phyloP scores from a whole-genome alignment of 2,113 vertebrate species.

The Entosphenus tridentatus region DNA sequence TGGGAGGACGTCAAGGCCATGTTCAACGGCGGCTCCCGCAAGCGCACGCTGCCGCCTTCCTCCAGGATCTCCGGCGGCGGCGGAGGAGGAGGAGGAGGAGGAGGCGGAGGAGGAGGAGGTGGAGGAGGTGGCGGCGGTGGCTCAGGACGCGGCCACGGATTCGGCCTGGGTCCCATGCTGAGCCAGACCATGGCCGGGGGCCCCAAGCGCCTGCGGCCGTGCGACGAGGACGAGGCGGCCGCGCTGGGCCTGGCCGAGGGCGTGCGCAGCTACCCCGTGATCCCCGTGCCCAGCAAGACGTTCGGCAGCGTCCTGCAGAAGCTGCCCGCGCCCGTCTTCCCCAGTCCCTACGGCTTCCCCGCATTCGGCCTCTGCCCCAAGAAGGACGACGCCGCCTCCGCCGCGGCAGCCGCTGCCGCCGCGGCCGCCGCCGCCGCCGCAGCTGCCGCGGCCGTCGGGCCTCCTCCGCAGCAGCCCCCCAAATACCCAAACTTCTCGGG shows the following conservation, averaged over 20 bases:
- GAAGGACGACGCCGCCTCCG: constrained; percentile 35
- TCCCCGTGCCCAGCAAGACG: constrained; percentile 76
- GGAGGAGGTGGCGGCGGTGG: background rate
- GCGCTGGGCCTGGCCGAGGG: constrained; percentile 21
- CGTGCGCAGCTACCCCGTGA: constrained; percentile 60
- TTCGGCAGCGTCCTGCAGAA: constrained; percentile 55
- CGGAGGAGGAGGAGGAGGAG: constrained; percentile 2
- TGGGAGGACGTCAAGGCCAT: constrained; percentile 96
- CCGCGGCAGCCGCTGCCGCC: constrained; percentile 17
- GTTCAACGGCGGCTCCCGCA: constrained; percentile 80
- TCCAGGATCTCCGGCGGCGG: constrained; percentile 13
- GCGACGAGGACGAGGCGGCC: constrained; percentile 24
- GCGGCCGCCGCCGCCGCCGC: constrained; percentile 17
- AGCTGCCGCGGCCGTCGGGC: constrained; percentile 24
- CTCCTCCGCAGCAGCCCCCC: background rate
- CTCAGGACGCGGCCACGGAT: constrained; percentile 13
- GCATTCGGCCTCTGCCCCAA: constrained; percentile 72
- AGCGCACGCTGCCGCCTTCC: constrained; percentile 50
- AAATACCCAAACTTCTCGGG: constrained; percentile 2
- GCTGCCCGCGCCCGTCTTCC: constrained; percentile 60
- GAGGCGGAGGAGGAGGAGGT: no score
- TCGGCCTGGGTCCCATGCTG: constrained; percentile 21
- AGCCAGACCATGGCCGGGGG: constrained; percentile 16
- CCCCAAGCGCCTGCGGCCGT: constrained; percentile 18
- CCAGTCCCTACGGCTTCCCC: constrained; percentile 62